A percentile compares a stretch with the other conserved stretches of the same genome.
Conservation (phyloP, 2,888 invertebrate species). For the Homarus gammarus region DNA sequence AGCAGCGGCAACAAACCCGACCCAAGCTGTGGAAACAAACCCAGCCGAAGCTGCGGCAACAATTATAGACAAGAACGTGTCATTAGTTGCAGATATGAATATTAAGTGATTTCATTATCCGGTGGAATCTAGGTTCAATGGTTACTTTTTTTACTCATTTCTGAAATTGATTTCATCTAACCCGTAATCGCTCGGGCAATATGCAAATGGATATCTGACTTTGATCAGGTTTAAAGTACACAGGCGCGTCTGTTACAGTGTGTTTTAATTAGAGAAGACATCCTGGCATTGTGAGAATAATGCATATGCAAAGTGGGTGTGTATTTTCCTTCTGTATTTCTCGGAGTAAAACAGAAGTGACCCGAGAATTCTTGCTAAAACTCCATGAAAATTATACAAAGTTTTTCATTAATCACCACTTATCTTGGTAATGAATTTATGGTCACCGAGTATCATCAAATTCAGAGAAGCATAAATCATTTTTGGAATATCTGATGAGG, state of each 20-base stretch:
- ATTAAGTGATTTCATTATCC: constrained; percentile 27
- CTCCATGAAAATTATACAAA: too few species aligned
- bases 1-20: constrained; percentile 17
- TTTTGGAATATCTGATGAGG: too few species aligned
- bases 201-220: constrained; percentile 11
- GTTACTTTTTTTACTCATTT: constrained; percentile 17
- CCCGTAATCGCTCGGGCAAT: neutral
- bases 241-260: neutral
- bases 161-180: constrained; percentile 4
- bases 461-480: too few species aligned
- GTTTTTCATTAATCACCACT: too few species aligned
- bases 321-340: too few species aligned
- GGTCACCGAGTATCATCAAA: too few species aligned
- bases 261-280: constrained; percentile 15
- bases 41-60: constrained; percentile 12
- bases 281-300: neutral
- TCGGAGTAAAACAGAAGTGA: too few species aligned
- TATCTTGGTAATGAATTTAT: too few species aligned
- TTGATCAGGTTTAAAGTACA: constrained; percentile 1
- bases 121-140: neutral
- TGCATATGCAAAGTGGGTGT: too few species aligned
- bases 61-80: constrained; percentile 27
- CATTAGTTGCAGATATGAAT: constrained; percentile 32
- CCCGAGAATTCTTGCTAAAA: too few species aligned
- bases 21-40: neutral